These are phyloP conservation scores for Parelbella ahira DNA, from an alignment of 2,888 invertebrate species.

Conservation along the genomic window DNA sequence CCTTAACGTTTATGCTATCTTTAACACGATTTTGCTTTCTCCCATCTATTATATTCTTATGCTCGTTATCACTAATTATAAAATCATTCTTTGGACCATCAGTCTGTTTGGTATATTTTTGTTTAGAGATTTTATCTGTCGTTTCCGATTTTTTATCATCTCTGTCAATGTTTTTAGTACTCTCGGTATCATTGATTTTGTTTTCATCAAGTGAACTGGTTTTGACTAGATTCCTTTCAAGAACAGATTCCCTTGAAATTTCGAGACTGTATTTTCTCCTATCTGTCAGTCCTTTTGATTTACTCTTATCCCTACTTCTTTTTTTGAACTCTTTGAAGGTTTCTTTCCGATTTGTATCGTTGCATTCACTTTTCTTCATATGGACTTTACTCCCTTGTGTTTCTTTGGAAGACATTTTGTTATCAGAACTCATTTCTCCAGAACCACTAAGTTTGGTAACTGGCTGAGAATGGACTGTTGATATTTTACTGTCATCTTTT, in stretches of 20 bases:
- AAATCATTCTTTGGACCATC: no score
- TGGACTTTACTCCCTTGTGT: neutral
- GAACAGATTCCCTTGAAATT: neutral
- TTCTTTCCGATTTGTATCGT: constrained; percentile 1
- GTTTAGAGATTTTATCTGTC: no score
- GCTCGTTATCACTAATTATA: no score
- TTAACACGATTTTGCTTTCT: no score
- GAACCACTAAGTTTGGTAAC: no score
- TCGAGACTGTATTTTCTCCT: constrained; percentile 10
- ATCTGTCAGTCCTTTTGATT: neutral
- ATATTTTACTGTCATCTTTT: no score
- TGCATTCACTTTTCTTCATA: neutral
- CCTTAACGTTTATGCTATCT: no score
- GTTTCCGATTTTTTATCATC: no score
- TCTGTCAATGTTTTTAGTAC: no score
- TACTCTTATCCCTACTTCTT: constrained; percentile 8
- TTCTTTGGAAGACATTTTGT: neutral
- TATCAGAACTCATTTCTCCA: neutral
- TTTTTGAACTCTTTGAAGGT: constrained; percentile 12
- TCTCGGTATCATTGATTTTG: neutral
- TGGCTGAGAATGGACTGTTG: no score
- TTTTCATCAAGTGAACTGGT: constrained; percentile 13
- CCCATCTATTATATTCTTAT: no score
- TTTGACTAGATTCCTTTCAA: neutral
- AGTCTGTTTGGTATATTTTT: no score